These are phyloP conservation scores for Venustoraphidia nigricollis DNA, from an alignment of 2,888 invertebrate genomes.

Conservation along the genomic window DNA sequence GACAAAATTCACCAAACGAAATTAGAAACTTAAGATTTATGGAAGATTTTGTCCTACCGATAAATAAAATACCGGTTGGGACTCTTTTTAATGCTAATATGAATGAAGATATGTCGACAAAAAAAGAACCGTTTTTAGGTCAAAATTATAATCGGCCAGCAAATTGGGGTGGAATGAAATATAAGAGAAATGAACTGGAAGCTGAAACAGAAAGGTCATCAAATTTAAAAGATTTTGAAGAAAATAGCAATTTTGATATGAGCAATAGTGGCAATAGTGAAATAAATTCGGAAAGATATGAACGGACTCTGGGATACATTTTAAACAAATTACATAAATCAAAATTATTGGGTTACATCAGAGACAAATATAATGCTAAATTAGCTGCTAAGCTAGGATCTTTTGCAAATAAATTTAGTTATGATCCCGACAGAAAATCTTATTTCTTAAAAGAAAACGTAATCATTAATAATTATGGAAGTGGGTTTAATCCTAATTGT, in stretches of 20 bases:
- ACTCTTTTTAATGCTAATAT: too few species aligned
- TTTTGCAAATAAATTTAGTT: constrained; percentile 1
- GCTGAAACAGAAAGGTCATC: neutral
- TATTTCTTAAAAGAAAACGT: neutral
- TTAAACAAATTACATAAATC: constrained; percentile 3
- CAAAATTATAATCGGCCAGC: too few species aligned
- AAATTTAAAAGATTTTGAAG: constrained; percentile 2
- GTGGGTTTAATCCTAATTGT: too few species aligned
- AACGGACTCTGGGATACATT: constrained; percentile 3
- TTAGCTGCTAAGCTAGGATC: constrained; percentile 2
- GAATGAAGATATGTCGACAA: too few species aligned
- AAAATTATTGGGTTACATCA: constrained; percentile 1
- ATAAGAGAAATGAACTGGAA: neutral
- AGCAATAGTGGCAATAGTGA: neutral
- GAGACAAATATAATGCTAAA: neutral
- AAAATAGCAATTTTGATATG: neutral
- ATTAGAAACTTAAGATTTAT: too few species aligned
- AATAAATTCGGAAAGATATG: constrained; percentile 1
- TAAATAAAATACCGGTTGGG: too few species aligned
- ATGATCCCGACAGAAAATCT: neutral
- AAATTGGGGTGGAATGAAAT: neutral
- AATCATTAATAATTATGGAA: too few species aligned
- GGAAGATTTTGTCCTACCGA: too few species aligned
- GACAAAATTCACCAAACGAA: too few species aligned
- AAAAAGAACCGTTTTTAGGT: too few species aligned